A percentile compares a stretch with the other conserved stretches of the same genome.
Evolutionary conservation across 2,797 vertebrate genomes (phyloP).

Genomic region (Pseudochaenichthys georgianus): DNA sequence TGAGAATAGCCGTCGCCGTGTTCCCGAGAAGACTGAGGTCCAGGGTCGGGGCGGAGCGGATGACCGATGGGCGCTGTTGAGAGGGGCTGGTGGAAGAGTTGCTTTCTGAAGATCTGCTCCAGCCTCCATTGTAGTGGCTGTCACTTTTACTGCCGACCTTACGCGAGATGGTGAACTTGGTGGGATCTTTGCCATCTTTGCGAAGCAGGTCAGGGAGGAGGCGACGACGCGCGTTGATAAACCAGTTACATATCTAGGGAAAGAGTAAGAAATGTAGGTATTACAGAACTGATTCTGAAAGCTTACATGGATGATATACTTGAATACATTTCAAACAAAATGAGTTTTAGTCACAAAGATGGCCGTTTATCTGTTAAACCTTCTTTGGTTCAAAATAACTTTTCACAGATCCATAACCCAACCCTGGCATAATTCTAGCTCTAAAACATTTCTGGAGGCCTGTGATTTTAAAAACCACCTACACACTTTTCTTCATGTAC

Average conservation of each 20-base stretch:
- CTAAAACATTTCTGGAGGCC: conserved; percentile 20
- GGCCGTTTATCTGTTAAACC: too few species aligned
- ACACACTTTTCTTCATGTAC: conserved; percentile 21
- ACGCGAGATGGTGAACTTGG: conserved; percentile 95
- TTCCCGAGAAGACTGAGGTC: conserved; percentile 89
- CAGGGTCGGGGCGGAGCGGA: conserved; percentile 85
- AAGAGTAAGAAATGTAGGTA: neutral
- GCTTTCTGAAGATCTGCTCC: conserved; percentile 74
- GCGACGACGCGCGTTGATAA: conserved; percentile 95
- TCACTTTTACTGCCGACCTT: conserved; percentile 88
- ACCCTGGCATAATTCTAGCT: neutral
- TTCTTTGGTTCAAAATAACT: too few species aligned
- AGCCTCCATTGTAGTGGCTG: conserved; percentile 61
- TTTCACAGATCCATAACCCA: neutral
- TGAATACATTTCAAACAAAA: neutral
- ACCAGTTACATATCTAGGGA: conserved; percentile 97
- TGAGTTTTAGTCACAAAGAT: neutral
- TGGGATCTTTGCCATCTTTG: conserved; percentile 96
- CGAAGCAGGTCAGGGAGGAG: conserved; percentile 95
- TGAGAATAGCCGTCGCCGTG: conserved; percentile 87
- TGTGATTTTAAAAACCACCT: conserved; percentile 36
- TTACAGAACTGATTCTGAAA: conserved; percentile 3
- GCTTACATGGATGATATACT: neutral
- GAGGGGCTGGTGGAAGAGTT: conserved; percentile 47
- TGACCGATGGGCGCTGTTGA: conserved; percentile 75